These are phyloP conservation scores for Simalia tracyae DNA, from an alignment of 2,797 vertebrate genomes.

Conservation along the genomic window DNA sequence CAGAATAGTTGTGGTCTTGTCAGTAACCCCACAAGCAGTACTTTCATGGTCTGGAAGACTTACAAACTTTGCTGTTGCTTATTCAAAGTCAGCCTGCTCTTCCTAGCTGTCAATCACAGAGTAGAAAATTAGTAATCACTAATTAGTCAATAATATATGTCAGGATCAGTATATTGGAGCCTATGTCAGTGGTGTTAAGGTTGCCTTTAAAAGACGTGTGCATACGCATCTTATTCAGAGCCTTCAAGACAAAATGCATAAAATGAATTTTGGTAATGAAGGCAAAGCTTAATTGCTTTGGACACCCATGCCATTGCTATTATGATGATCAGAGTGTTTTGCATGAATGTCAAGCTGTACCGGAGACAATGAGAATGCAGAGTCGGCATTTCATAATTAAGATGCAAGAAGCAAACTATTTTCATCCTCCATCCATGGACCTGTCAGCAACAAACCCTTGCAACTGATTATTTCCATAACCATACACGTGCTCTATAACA, in stretches of 20 bases:
- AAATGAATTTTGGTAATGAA: neutral
- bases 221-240: neutral
- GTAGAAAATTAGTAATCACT: neutral
- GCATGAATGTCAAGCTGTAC: neutral
- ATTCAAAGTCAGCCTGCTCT: neutral
- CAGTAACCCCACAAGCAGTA: slow-evolving; percentile 8
- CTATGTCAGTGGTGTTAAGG: neutral
- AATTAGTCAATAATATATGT: neutral
- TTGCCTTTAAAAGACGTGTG: neutral
- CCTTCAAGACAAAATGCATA: neutral
- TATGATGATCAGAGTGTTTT: neutral
- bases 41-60: neutral
- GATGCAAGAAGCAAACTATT: neutral
- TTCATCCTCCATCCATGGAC: neutral
- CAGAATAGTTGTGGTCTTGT: neutral
- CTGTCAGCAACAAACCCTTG: neutral
- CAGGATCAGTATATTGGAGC: neutral
- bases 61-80: neutral
- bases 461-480: neutral
- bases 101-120: neutral
- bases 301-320: neutral
- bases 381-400: neutral
- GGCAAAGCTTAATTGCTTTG: neutral
- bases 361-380: neutral
- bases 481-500: neutral